Evolutionary conservation across 2,888 invertebrate genomes (phyloP).

Genomic region (Coelopa pilipes): DNA sequence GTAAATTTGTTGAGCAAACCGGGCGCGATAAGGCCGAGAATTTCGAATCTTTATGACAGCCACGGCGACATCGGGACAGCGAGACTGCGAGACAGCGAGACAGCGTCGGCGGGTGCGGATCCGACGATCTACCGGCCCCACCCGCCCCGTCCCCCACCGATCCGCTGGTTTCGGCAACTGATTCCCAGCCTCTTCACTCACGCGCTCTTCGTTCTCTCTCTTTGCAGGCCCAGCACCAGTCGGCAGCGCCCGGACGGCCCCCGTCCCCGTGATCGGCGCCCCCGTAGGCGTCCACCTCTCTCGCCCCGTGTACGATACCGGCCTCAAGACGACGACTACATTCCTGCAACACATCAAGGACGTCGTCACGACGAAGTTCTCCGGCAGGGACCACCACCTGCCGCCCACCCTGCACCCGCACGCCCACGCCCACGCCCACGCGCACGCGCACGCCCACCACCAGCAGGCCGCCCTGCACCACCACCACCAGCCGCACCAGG

Average conservation of each 20-base stretch:
- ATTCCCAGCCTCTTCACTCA: no score
- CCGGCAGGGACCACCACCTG: constrained; percentile 62
- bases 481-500: constrained; percentile 64
- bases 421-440: constrained; percentile 56
- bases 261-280: no score
- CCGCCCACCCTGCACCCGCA: constrained; percentile 61
- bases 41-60: constrained; percentile 8
- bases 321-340: constrained; percentile 66
- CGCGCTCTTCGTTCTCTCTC: background rate
- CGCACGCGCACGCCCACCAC: constrained; percentile 61
- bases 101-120: no score
- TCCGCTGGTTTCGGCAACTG: no score
- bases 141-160: no score
- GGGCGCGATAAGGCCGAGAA: background rate
- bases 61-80: background rate
- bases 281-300: constrained; percentile 30
- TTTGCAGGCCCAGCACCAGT: background rate
- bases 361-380: constrained; percentile 67
- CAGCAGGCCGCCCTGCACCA: constrained; percentile 63
- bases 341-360: constrained; percentile 66
- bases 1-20: constrained; percentile 40
- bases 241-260: background rate
- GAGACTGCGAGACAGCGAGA: no score
- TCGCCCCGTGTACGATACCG: constrained; percentile 59
- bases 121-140: no score